A percentile compares a stretch with the other conserved stretches of the same genome.
Evolutionary conservation across 2,888 invertebrate species (phyloP).

Genomic region (Disparrhopalites patrizii): DNA sequence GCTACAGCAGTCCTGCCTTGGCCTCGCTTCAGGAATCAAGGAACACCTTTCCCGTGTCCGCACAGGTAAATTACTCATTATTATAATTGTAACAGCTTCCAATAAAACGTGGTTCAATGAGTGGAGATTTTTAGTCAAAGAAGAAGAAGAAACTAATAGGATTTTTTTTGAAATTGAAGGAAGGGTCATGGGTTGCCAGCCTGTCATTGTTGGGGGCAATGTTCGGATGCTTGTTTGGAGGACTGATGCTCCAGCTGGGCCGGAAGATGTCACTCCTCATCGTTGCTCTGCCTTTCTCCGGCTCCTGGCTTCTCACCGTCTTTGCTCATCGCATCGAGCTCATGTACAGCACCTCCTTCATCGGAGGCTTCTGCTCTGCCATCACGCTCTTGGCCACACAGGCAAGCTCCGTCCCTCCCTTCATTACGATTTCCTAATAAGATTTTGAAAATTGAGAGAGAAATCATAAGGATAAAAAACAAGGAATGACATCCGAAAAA

Average conservation of each 20-base stretch:
- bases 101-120: too few relatives aligned
- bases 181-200: conserved; percentile 78
- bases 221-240: conserved; percentile 73
- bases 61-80: conserved; percentile 48
- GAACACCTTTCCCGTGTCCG: conserved; percentile 46
- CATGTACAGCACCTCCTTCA: conserved; percentile 77
- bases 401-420: too few relatives aligned
- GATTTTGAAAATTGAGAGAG: too few relatives aligned
- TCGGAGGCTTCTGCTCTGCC: conserved; percentile 77
- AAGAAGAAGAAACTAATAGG: conserved; percentile 1
- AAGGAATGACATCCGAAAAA: too few relatives aligned
- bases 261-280: conserved; percentile 65
- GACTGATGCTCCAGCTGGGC: conserved; percentile 71
- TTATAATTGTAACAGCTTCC: too few relatives aligned
- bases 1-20: conserved; percentile 76
- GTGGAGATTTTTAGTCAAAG: too few relatives aligned
- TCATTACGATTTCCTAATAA: too few relatives aligned
- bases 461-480: too few relatives aligned
- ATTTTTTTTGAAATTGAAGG: conserved; percentile 55
- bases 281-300: conserved; percentile 70
- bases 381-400: conserved; percentile 72
- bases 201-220: conserved; percentile 73
- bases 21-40: conserved; percentile 65
- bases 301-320: conserved; percentile 77
- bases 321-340: conserved; percentile 71